phyloP scores from a whole-genome alignment of 2,113 vertebrate genomes.

The Chaetura pelagica region DNA sequence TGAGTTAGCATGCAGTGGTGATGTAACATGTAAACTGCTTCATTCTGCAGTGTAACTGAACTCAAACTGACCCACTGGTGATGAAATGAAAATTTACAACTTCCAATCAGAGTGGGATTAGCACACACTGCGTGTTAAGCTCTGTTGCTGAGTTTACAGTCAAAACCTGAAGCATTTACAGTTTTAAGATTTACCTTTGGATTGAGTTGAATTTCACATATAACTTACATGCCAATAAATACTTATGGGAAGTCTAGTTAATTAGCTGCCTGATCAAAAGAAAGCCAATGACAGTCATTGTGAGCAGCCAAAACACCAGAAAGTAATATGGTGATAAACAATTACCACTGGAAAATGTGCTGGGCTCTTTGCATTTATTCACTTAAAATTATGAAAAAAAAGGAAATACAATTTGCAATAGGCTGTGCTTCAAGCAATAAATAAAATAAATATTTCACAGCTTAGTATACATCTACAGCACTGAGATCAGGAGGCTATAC shows the following conservation, averaged over 20 bases:
- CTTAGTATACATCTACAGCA: neutral
- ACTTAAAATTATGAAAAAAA: slow-evolving; percentile 7
- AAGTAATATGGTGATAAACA: neutral
- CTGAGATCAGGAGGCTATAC: neutral
- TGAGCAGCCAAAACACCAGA: neutral
- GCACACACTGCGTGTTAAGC: slow-evolving; percentile 30
- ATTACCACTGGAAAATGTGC: neutral
- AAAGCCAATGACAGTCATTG: slow-evolving; percentile 15
- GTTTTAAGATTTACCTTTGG: slow-evolving; percentile 36
- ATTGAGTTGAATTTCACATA: slow-evolving; percentile 7
- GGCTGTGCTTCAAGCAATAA: neutral
- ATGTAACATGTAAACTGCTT: neutral
- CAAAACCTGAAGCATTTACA: slow-evolving; percentile 12
- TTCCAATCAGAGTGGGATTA: slow-evolving; percentile 54
- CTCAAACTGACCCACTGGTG: slow-evolving; percentile 45
- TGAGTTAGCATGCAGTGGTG: neutral
- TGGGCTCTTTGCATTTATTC: neutral
- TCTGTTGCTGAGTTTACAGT: slow-evolving; percentile 42
- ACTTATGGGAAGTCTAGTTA: slow-evolving; percentile 21
- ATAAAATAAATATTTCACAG: slow-evolving; percentile 13
- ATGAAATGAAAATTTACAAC: slow-evolving; percentile 68
- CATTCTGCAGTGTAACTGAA: slow-evolving; percentile 29
- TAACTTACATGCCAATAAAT: neutral
- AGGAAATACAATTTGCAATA: slow-evolving; percentile 1
- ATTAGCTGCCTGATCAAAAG: neutral